Evolutionary conservation across 2,113 vertebrate genomes (phyloP).

Genomic region (Daphoenositta chrysoptera): DNA sequence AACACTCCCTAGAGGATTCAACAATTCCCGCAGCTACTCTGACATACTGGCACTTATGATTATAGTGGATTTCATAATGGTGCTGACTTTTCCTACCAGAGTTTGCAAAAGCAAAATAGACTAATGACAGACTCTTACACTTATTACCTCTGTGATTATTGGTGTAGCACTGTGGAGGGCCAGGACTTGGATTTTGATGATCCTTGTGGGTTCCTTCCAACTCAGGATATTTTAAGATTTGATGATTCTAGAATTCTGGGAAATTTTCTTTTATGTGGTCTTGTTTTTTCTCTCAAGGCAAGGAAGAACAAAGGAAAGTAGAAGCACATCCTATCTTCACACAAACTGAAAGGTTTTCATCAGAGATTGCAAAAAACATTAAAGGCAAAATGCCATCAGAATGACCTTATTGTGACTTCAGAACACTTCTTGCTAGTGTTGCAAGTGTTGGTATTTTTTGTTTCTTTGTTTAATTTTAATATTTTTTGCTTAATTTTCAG

Average conservation of each 20-base stretch:
- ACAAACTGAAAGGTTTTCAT: not conserved
- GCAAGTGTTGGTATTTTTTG: not conserved
- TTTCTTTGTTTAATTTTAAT: not conserved
- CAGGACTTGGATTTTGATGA: not conserved
- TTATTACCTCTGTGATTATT: not conserved
- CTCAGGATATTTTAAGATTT: not conserved
- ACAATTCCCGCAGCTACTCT: not conserved
- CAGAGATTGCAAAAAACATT: not conserved
- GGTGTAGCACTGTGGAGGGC: not conserved
- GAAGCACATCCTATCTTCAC: not conserved
- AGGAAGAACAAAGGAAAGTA: not conserved
- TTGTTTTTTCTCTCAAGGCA: not conserved
- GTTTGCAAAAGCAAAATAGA: not conserved
- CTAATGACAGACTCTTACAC: not conserved
- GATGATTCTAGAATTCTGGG: not conserved
- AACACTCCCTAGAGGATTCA: conserved; percentile 1
- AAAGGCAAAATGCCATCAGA: not conserved
- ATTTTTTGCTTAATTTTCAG: not conserved
- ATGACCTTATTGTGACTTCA: not conserved
- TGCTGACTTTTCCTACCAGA: not conserved
- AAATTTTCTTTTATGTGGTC: not conserved
- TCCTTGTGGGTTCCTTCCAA: not conserved
- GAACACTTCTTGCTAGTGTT: not conserved
- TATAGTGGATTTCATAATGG: conserved; percentile 23
- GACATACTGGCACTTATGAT: not conserved